Evolutionary conservation across 2,797 vertebrate species (phyloP).

Genomic region (Mionectes olivaceus): DNA sequence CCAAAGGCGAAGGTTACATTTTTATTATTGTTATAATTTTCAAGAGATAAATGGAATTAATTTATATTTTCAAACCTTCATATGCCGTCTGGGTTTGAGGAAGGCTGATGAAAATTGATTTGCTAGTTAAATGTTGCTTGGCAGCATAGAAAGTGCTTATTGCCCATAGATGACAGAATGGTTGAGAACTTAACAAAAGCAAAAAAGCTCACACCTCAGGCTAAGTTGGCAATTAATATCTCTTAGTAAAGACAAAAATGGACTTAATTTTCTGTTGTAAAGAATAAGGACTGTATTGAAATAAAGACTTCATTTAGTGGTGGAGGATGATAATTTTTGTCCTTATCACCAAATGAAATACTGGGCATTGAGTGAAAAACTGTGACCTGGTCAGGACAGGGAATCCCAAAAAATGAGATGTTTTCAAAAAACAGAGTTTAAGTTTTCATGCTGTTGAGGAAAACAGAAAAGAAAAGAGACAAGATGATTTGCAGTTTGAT

Average conservation of each 20-base stretch:
- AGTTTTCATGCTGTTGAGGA: background rate
- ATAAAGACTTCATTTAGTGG: background rate
- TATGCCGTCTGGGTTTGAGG: background rate
- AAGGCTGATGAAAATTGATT: slow-evolving; percentile 26
- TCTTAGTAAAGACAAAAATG: background rate
- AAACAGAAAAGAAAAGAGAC: background rate
- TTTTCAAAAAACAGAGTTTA: background rate
- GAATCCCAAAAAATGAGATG: background rate
- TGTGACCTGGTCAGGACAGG: background rate
- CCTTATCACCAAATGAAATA: background rate
- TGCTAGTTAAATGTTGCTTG: slow-evolving; percentile 4
- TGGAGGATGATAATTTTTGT: background rate
- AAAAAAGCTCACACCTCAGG: background rate
- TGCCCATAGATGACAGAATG: background rate
- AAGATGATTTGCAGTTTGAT: background rate
- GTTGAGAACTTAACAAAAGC: background rate
- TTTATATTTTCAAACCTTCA: slow-evolving; percentile 9
- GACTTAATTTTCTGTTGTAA: background rate
- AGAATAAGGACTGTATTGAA: background rate
- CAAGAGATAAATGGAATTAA: background rate
- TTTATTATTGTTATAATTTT: background rate
- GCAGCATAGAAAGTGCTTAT: background rate
- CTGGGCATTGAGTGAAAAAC: background rate
- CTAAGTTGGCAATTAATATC: background rate
- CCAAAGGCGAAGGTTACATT: background rate